phyloP scores from a whole-genome alignment of 2,888 invertebrate genomes.

The Pristionchus exspectatus region DNA sequence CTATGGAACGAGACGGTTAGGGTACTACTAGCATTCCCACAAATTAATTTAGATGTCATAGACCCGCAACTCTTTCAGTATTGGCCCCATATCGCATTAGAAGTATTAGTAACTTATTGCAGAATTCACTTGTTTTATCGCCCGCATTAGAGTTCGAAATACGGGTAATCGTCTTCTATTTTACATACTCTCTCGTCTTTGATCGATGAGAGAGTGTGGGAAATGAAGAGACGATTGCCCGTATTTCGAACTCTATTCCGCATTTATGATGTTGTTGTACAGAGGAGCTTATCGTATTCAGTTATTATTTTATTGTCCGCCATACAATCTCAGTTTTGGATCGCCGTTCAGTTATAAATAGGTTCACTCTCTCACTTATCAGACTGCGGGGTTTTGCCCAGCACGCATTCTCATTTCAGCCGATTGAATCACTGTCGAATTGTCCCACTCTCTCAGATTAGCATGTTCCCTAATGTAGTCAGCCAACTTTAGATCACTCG shows the following conservation, averaged over 20 bases:
- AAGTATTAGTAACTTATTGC: background rate
- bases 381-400: background rate
- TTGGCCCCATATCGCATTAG: background rate
- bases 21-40: background rate
- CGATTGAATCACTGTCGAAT: background rate
- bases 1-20: slow-evolving; percentile 22
- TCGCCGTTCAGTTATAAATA: background rate
- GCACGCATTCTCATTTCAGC: background rate
- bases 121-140: background rate
- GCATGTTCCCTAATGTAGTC: background rate
- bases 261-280: slow-evolving; percentile 41
- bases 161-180: too few species aligned
- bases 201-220: too few species aligned
- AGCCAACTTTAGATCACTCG: background rate
- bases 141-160: too few species aligned
- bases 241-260: too few species aligned
- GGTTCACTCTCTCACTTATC: background rate
- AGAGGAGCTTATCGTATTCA: slow-evolving; percentile 31
- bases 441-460: background rate
- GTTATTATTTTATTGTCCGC: slow-evolving; percentile 18
- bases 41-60: background rate
- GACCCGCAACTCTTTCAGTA: background rate
- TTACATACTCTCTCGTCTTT: too few species aligned
- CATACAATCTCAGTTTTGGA: slow-evolving; percentile 24
- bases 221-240: too few species aligned